Evolutionary conservation across 2,113 vertebrate genomes (phyloP).

Genomic region (Antigone vipio): DNA sequence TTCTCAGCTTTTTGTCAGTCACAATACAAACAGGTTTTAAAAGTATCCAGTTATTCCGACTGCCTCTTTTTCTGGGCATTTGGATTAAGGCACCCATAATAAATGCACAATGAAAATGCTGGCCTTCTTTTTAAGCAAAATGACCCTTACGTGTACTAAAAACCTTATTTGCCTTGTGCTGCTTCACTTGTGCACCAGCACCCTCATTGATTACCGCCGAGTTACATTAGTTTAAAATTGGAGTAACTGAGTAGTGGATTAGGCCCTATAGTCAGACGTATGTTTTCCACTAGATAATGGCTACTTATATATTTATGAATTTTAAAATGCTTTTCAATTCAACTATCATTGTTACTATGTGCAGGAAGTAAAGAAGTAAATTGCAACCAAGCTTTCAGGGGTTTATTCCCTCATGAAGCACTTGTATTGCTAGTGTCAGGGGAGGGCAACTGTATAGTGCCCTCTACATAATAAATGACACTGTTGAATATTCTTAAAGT

Average conservation of each 20-base stretch:
- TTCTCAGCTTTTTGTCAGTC: background rate
- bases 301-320: conserved; percentile 70
- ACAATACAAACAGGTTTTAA: background rate
- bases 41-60: background rate
- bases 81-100: background rate
- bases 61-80: background rate
- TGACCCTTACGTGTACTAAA: background rate
- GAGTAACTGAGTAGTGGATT: conserved; percentile 22
- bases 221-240: conserved; percentile 36
- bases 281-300: conserved; percentile 52
- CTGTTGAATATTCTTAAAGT: conserved; percentile 21
- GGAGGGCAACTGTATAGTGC: conserved; percentile 19
- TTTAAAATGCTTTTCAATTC: conserved; percentile 65
- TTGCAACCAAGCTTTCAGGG: conserved; percentile 63
- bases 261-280: conserved; percentile 28
- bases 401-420: conserved; percentile 49
- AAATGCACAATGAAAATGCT: background rate
- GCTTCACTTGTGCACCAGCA: background rate
- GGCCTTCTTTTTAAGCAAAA: background rate
- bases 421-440: conserved; percentile 14
- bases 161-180: background rate
- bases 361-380: conserved; percentile 66
- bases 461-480: conserved; percentile 48
- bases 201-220: background rate
- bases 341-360: conserved; percentile 39